A percentile compares a stretch with the other conserved stretches of the same genome.
These are phyloP conservation scores for Meloidogyne floridensis DNA, from an alignment of 1,140 invertebrate genomes.

Conservation along the genomic window DNA sequence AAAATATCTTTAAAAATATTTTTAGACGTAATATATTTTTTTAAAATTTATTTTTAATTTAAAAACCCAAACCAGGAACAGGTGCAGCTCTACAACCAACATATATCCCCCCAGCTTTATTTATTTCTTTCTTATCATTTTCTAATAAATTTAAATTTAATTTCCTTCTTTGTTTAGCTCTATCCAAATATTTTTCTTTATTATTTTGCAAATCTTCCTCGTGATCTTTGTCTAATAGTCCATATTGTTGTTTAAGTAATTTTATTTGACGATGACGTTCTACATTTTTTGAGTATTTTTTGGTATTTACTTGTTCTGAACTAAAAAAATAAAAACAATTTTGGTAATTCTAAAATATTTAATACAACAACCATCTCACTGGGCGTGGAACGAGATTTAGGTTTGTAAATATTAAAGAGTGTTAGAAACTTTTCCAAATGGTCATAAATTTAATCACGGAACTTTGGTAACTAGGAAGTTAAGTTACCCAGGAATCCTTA, in stretches of 20 bases:
- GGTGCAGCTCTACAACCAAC: conserved; percentile 46
- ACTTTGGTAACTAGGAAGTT: no score
- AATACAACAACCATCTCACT: no score
- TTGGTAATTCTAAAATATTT: no score
- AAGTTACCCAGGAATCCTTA: no score
- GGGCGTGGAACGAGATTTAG: no score
- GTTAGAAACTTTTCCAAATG: no score
- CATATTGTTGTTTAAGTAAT: conserved; percentile 26
- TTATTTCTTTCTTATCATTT: background rate
- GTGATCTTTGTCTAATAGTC: conserved; percentile 11
- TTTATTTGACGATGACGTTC: conserved; percentile 16
- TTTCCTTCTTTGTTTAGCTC: conserved; percentile 21
- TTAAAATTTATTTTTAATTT: background rate
- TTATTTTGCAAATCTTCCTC: background rate
- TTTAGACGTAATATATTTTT: no score
- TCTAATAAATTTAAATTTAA: background rate
- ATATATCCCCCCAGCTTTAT: conserved; percentile 53
- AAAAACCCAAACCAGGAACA: conserved; percentile 31
- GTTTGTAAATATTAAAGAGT: no score
- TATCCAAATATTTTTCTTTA: conserved; percentile 36
- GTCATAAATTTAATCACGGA: no score
- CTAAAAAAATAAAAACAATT: background rate
- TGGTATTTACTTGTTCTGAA: background rate
- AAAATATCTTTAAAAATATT: no score
- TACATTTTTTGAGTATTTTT: background rate